These are phyloP conservation scores for Periphyllus acericola DNA, from an alignment of 2,888 invertebrate genomes.

Conservation along the genomic window DNA sequence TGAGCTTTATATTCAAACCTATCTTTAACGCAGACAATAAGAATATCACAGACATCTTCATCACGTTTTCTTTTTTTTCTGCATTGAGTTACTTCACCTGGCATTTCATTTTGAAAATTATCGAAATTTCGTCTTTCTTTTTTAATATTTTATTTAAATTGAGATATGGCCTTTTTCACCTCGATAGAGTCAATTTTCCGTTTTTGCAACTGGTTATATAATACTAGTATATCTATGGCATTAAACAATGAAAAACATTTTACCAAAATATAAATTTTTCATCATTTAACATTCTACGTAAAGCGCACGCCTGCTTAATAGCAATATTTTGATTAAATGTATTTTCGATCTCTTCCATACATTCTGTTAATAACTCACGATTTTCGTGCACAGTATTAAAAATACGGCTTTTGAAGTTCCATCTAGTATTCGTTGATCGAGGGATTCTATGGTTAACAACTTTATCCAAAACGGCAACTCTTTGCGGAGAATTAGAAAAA, in stretches of 20 bases:
- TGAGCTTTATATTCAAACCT: slow-evolving; percentile 49
- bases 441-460: slow-evolving; percentile 63
- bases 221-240: slow-evolving; percentile 65
- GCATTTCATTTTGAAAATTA: slow-evolving; percentile 26
- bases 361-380: slow-evolving; percentile 63
- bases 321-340: slow-evolving; percentile 60
- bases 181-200: slow-evolving; percentile 14
- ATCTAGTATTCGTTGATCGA: slow-evolving; percentile 61
- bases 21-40: not conserved
- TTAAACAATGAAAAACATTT: slow-evolving; percentile 64
- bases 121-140: slow-evolving; percentile 20
- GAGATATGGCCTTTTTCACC: slow-evolving; percentile 8
- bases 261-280: slow-evolving; percentile 65
- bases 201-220: slow-evolving; percentile 64
- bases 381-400: slow-evolving; percentile 64
- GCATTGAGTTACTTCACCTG: slow-evolving; percentile 7
- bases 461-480: slow-evolving; percentile 63
- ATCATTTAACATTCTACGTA: slow-evolving; percentile 53
- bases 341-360: slow-evolving; percentile 64
- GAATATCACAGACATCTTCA: slow-evolving; percentile 17
- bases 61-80: slow-evolving; percentile 10
- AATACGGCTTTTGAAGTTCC: slow-evolving; percentile 64
- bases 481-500: slow-evolving; percentile 65
- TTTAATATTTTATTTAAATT: slow-evolving; percentile 8
- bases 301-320: slow-evolving; percentile 46